Evolutionary conservation across 2,888 invertebrate genomes (phyloP), one percentile per base, ranked within the genome.

Genomic region (Plagodis dolabraria): DNA sequence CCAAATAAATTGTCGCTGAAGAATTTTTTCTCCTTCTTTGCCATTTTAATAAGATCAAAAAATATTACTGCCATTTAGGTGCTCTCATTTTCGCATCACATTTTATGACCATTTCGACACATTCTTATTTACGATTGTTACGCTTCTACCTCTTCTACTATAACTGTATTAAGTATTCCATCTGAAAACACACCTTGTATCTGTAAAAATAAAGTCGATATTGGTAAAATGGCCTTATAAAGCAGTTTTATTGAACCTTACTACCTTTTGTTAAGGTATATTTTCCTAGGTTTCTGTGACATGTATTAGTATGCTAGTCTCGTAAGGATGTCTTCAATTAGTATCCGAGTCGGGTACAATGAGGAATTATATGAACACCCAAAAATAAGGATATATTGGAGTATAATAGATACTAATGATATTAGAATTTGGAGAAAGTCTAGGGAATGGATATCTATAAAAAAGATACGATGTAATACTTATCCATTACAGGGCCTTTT

Each of bases 61-160:
- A 62, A 64, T 64, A 60, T 59, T 60, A 57, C 48, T 55, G 49
- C 59, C 61, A 59, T 53, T 64, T 62, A 52, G 56, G 49, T 6
- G 50, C 45, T 52, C 48, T 56, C 52, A 60, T 58, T 63, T 62
- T 58, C 62, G 50, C 58, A 47, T 61, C 60, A 53, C 60, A 50
- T 64, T 69, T 65, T 67, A 67, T 51, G 55, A 42, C 52, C 59
- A 56, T 67, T 67, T 66, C 65, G 69, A 67, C 69, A 69, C 67
- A 63, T 65, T 63, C 61, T 61, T 60, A 66, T 67, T 64, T 65
- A 69, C 63, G 67, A 64, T 48, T 64, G 60, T 63, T 43, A 34
- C 53, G 40, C 44, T 52, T 35, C 53, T 44, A 38, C 38, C 64
- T 67, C 59, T 56, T 44, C 5, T 36, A 57, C 61, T 63, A 63